Percentiles rank a stretch among this genome's conserved stretches.
These are phyloP conservation scores for Euspilapteryx auroguttella DNA, from an alignment of 2,888 invertebrate species.

Conservation along the genomic window DNA sequence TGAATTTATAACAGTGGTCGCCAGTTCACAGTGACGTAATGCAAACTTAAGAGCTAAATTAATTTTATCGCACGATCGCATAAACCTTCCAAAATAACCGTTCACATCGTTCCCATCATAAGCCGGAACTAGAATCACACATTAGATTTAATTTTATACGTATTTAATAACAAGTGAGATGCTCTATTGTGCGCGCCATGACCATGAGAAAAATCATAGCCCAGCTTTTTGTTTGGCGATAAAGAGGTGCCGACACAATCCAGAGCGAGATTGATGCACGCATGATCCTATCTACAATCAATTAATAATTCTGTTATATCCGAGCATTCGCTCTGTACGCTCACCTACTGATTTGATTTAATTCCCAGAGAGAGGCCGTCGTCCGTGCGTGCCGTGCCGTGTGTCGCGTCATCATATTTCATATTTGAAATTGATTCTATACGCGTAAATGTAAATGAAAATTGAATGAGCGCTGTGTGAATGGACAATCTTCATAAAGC, in stretches of 20 bases:
- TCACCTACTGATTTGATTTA: slow-evolving; percentile 26
- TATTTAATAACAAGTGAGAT: slow-evolving; percentile 58
- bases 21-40: no score
- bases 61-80: no score
- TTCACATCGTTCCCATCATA: slow-evolving; percentile 56
- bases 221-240: slow-evolving; percentile 40
- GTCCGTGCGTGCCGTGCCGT: neutral
- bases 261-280: slow-evolving; percentile 47
- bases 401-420: slow-evolving; percentile 4
- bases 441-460: slow-evolving; percentile 52
- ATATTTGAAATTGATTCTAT: slow-evolving; percentile 30
- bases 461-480: slow-evolving; percentile 46
- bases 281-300: slow-evolving; percentile 34
- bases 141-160: slow-evolving; percentile 60
- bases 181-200: slow-evolving; percentile 33
- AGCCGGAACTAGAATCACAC: slow-evolving; percentile 55
- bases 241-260: slow-evolving; percentile 55
- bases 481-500: slow-evolving; percentile 17
- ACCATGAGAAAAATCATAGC: slow-evolving; percentile 46
- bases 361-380: slow-evolving; percentile 8
- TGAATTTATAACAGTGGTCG: no score
- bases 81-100: no score
- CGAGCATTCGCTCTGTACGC: slow-evolving; percentile 34
- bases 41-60: no score
- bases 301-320: slow-evolving; percentile 51